Conservation (phyloP, 2,113 vertebrate genomes). For the Empidonax alnorum region DNA sequence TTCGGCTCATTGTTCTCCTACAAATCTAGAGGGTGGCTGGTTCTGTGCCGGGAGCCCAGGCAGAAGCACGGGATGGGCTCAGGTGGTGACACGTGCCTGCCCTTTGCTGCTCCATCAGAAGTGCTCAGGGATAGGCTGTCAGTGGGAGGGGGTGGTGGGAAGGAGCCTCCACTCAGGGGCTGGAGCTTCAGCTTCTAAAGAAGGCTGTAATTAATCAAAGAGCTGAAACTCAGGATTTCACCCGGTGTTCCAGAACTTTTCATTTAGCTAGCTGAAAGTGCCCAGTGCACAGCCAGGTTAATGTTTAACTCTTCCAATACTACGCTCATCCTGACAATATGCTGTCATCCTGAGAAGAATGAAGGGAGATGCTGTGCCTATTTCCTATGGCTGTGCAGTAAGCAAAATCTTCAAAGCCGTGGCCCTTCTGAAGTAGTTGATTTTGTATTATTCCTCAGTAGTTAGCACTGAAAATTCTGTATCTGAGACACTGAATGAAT, state of each 20-base stretch:
- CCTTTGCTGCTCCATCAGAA: background rate
- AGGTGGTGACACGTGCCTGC: conserved; percentile 63
- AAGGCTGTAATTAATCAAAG: background rate
- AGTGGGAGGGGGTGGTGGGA: background rate
- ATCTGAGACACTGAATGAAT: background rate
- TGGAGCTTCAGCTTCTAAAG: background rate
- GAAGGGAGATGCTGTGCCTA: background rate
- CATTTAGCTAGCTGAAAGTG: background rate
- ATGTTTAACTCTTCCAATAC: background rate
- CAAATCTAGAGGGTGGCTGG: conserved; percentile 59
- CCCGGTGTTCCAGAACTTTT: background rate
- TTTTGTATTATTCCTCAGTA: background rate
- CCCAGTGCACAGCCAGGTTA: background rate
- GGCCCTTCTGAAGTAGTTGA: background rate
- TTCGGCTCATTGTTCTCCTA: conserved; percentile 74
- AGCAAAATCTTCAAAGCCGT: background rate
- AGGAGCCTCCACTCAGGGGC: background rate
- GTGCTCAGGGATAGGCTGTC: background rate
- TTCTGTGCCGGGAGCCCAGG: conserved; percentile 61
- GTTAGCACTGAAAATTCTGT: background rate
- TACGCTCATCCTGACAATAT: rapidly evolving
- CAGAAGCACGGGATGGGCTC: conserved; percentile 75
- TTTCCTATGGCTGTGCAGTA: background rate
- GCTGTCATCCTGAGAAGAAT: rapidly evolving
- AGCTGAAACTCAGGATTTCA: conserved; percentile 3